A percentile compares a stretch with the other conserved stretches of the same genome.
Evolutionary conservation across 2,113 vertebrate species (phyloP).

Genomic region (Oceanites oceanicus): DNA sequence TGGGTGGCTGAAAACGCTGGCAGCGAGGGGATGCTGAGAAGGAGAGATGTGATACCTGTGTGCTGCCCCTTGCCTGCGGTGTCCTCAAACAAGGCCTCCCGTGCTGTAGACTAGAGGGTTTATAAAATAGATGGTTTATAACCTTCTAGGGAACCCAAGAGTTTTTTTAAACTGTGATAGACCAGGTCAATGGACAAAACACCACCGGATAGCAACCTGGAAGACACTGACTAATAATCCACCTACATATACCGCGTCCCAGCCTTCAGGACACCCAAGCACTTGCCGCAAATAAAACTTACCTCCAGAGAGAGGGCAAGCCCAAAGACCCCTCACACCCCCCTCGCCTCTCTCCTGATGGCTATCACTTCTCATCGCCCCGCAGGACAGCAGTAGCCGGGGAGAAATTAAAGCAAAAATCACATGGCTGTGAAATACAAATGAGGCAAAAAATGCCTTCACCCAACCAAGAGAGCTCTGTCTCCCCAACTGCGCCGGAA

Average conservation of each 20-base stretch:
- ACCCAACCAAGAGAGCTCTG: conserved; percentile 29
- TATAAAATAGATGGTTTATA: background rate
- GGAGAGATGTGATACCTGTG: background rate
- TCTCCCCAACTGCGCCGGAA: conserved; percentile 46
- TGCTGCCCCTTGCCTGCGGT: fast-evolving
- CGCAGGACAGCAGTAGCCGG: background rate
- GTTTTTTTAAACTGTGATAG: background rate
- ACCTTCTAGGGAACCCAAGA: background rate
- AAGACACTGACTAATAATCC: fast-evolving
- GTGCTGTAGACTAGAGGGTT: background rate
- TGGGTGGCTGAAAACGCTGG: fast-evolving
- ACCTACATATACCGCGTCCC: fast-evolving
- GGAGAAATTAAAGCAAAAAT: conserved; percentile 34
- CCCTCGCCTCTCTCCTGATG: background rate
- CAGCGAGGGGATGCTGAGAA: background rate
- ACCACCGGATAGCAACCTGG: background rate
- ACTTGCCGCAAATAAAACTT: fast-evolving
- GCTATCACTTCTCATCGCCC: background rate
- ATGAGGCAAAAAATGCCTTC: conserved; percentile 53
- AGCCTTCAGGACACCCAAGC: background rate
- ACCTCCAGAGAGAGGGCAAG: background rate
- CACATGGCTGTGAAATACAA: conserved; percentile 51
- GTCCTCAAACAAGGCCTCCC: background rate
- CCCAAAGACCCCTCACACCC: background rate
- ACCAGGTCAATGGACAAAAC: background rate